Conservation (phyloP, 2,888 invertebrate genomes). For the Troides aeacus region DNA sequence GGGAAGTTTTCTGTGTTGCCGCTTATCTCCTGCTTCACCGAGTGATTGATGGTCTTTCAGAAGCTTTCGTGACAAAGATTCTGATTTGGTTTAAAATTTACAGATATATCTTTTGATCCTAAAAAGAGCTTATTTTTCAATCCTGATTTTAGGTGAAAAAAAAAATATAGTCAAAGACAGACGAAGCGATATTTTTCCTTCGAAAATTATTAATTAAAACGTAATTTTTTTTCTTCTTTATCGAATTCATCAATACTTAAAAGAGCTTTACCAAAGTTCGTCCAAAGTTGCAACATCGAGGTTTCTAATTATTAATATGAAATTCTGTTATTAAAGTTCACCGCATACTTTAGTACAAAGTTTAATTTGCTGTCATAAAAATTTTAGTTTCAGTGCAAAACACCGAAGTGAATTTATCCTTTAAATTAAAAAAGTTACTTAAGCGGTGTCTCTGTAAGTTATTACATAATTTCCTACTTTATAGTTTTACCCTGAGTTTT, state of each 20-base stretch:
- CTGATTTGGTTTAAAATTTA: background rate
- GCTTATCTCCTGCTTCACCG: background rate
- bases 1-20: background rate
- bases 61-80: background rate
- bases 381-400: slow-evolving; percentile 11
- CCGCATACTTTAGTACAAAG: slow-evolving; percentile 11
- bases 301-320: background rate
- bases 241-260: too few species aligned
- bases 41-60: slow-evolving; percentile 2
- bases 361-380: slow-evolving; percentile 22
- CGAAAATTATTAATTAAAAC: too few species aligned
- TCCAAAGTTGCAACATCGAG: background rate
- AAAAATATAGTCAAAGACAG: too few species aligned
- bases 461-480: slow-evolving; percentile 4
- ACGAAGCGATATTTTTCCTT: too few species aligned
- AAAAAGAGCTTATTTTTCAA: too few species aligned
- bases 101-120: too few species aligned
- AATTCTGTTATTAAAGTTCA: slow-evolving; percentile 4
- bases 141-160: too few species aligned
- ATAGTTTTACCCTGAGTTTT: background rate
- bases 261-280: background rate
- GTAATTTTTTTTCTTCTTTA: too few species aligned
- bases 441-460: background rate
- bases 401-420: slow-evolving; percentile 16
- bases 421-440: slow-evolving; percentile 18